These are phyloP conservation scores for Lepidurus couesii DNA, from an alignment of 1,140 invertebrate genomes.

Conservation along the genomic window DNA sequence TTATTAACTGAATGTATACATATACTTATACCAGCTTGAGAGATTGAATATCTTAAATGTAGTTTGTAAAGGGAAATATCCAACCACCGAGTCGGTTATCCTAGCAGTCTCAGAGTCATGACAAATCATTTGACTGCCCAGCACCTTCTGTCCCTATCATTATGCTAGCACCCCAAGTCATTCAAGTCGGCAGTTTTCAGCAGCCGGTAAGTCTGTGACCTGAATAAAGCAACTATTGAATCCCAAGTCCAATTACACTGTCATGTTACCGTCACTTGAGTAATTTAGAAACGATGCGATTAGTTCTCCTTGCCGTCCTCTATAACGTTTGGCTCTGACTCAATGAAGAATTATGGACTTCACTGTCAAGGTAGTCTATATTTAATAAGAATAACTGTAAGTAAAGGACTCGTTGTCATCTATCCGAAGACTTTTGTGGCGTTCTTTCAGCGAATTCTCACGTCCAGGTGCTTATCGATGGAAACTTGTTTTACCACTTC, in stretches of 20 bases:
- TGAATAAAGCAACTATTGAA: not conserved
- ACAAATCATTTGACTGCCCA: conserved; percentile 5
- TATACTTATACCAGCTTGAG: too few relatives aligned
- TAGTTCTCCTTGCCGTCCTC: not conserved
- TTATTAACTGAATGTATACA: too few relatives aligned
- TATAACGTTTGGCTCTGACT: not conserved
- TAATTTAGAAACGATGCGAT: not conserved
- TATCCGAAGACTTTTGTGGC: not conserved
- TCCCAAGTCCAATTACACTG: not conserved
- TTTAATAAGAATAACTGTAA: not conserved
- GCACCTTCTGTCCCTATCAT: not conserved
- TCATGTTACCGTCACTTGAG: conserved; percentile 2
- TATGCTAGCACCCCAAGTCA: not conserved
- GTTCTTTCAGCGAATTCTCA: not conserved
- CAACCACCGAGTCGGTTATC: not conserved
- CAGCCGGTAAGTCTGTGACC: not conserved
- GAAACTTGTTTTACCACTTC: not conserved
- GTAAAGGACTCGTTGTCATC: not conserved
- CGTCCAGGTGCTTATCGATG: not conserved
- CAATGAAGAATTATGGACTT: not conserved
- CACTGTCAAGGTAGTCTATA: not conserved
- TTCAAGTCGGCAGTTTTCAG: not conserved
- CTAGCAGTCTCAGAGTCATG: not conserved
- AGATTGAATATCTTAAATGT: too few relatives aligned
- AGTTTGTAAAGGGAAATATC: too few relatives aligned